Evolutionary conservation across 2,113 vertebrate species (phyloP).

Genomic region (Chloroceryle aenea): DNA sequence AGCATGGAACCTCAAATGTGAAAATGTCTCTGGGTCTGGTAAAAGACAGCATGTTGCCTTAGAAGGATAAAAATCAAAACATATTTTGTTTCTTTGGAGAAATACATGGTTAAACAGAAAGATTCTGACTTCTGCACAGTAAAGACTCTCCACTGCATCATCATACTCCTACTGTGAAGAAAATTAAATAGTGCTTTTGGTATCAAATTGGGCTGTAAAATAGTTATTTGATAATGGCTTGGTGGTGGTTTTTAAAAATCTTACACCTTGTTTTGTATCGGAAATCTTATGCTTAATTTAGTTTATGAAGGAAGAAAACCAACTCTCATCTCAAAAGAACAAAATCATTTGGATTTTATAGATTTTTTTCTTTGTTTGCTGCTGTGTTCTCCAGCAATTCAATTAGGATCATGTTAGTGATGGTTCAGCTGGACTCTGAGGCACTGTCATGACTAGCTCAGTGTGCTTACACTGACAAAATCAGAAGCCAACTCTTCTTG

Average conservation of each 20-base stretch:
- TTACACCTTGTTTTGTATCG: not conserved
- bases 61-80: not conserved
- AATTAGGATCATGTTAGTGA: not conserved
- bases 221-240: not conserved
- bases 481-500: not conserved
- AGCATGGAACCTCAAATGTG: not conserved
- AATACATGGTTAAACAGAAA: not conserved
- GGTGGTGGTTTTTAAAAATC: not conserved
- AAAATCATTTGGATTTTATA: not conserved
- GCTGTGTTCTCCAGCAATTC: not conserved
- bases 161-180: not conserved
- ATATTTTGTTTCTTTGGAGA: not conserved
- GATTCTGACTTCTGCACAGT: not conserved
- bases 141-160: not conserved
- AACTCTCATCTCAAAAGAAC: not conserved
- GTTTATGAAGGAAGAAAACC: not conserved
- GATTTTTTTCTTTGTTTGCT: rapidly evolving
- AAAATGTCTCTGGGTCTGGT: not conserved
- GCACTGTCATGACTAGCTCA: not conserved
- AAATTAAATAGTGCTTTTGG: not conserved
- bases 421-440: not conserved
- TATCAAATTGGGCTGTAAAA: not conserved
- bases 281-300: not conserved
- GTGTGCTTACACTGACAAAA: not conserved
- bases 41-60: not conserved